Evolutionary conservation across 37 sponge, comb jelly and placozoan genomes (phyloP).

Genomic region (Tethya wilhelma): DNA sequence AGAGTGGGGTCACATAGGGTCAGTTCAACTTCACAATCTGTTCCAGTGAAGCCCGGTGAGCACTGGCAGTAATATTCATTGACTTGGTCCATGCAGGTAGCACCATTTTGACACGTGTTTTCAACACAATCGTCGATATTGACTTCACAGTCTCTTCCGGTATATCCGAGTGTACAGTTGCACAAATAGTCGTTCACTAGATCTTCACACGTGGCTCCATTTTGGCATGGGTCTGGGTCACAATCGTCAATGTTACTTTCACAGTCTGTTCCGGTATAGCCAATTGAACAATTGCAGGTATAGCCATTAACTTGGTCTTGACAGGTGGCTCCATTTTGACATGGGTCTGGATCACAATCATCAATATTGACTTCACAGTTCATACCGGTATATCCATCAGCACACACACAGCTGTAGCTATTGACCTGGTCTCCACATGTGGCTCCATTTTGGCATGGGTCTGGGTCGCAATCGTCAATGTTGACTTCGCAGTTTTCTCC

Average conservation of each 20-base stretch:
- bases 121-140: conserved; percentile 31
- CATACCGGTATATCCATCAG: conserved; percentile 36
- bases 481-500: conserved; percentile 30
- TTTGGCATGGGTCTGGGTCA: conserved; percentile 27
- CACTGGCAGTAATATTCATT: conserved; percentile 36
- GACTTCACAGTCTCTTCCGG: conserved; percentile 16
- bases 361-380: conserved; percentile 39
- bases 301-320: conserved; percentile 21
- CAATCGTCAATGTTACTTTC: conserved; percentile 47
- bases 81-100: conserved; percentile 32
- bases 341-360: conserved; percentile 42
- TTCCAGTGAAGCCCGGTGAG: conserved; percentile 61
- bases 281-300: conserved; percentile 37
- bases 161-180: conserved; percentile 39
- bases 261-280: conserved; percentile 49
- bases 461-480: conserved; percentile 41
- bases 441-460: conserved; percentile 54
- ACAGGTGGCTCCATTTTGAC: conserved; percentile 51
- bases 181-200: conserved; percentile 41
- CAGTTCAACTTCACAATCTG: conserved; percentile 30
- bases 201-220: conserved; percentile 35
- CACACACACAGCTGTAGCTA: conserved; percentile 50
- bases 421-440: conserved; percentile 22
- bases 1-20: conserved; percentile 34
- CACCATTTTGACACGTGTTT: conserved; percentile 45